phyloP scores from a whole-genome alignment of 2,113 vertebrate genomes.

The Chiloscyllium plagiosum region DNA sequence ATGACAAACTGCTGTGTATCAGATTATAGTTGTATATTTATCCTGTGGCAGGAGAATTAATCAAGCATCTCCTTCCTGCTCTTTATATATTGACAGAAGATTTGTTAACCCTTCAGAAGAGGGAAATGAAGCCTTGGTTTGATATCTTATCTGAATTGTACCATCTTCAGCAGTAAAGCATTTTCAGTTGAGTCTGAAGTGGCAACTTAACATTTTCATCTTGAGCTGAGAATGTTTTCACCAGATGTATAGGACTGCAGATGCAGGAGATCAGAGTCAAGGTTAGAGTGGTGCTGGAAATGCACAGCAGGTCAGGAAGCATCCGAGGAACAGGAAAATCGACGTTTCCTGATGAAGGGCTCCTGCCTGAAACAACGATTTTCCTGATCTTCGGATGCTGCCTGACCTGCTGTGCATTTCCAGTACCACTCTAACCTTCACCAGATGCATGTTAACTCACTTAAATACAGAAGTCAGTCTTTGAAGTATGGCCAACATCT shows the following conservation, averaged over 20 bases:
- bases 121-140: not conserved
- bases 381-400: no score
- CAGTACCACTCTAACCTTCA: not conserved
- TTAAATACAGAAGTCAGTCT: not conserved
- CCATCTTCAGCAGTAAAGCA: not conserved
- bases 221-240: not conserved
- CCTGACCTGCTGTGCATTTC: no score
- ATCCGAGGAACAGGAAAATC: no score
- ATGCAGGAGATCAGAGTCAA: no score
- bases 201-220: not conserved
- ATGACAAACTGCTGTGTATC: not conserved
- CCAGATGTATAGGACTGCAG: not conserved
- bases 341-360: no score
- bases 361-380: no score
- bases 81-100: not conserved
- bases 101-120: not conserved
- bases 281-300: no score
- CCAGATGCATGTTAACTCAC: not conserved
- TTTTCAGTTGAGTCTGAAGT: not conserved
- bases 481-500: not conserved
- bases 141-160: not conserved
- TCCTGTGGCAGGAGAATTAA: not conserved
- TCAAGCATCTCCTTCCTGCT: not conserved
- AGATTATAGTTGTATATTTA: not conserved
- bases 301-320: no score